Evolutionary conservation across 2,888 invertebrate genomes (phyloP), one percentile per base, ranked within the genome.

Genomic region (Rutpela maculata): DNA sequence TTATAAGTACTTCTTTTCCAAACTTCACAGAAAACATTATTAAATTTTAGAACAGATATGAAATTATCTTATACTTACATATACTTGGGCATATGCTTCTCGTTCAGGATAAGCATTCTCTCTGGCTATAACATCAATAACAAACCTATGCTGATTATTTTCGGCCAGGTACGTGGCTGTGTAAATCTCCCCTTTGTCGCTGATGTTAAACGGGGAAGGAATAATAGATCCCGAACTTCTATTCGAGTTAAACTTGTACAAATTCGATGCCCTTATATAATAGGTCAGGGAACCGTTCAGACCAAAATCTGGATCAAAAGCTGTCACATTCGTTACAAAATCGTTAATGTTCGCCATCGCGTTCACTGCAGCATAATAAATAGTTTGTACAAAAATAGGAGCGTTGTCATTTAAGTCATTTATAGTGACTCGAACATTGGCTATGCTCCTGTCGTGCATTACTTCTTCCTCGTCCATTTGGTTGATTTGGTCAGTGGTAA

Each of bases 71-170:
- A 18, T 81, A 91, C 94, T 93, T 88, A 96, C 96, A 88, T 95
- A 94, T 78, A 97, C 94, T 90, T 94, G 94, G 0, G 96, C 92
- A 68, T 92, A 93, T 0, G 96, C 95, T 83, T 94, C 94, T 78
- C 96, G 90, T 85, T 95, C 94, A 0, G 97, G 97, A 15, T 93
- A 92, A 2, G 96, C 95, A 2, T 93, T 90, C 88, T 98, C 97
- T 78, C 95, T 94, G 0, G 97, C 97, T 11, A 96, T 93, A 62
- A 97, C 93, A 85, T 96, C 95, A 70, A 97, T 91, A 75, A 96
- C 93, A 87, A 98, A 98, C 65, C 96, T 91, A 86, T 97, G 96
- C 85, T 97, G 96, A 86, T 96, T 96, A 89, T 97, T 97, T 87
- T 97, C 97, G 0, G 96, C 94, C 93, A 97, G 95, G 85, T 95